Evolutionary conservation across 2,113 vertebrate genomes (phyloP), one percentile per base, ranked within the genome.

Genomic region (Pelmatolapia mariae): DNA sequence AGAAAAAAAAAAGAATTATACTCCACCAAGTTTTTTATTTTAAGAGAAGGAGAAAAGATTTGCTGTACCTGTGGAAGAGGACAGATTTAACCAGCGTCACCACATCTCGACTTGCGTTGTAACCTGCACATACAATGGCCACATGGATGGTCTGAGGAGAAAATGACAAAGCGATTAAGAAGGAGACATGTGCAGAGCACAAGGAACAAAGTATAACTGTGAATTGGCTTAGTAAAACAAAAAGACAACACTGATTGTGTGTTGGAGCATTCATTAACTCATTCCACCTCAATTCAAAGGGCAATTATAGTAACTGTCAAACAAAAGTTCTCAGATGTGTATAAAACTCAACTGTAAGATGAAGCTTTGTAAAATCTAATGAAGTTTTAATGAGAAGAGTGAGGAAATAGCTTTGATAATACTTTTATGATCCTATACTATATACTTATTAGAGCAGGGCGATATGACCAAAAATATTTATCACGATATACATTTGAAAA

Each of bases 81-180:
- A 99, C 98, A 0, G 99, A 99, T 88, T 99, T 99, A 86, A 99
- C 99, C 92, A 99, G 95, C 0, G 99, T 99, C 95, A 99, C 99
- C 84, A 99, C 99, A 16, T 99, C 99, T 54, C 99, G 97, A 90
- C 99, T 99, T 85, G 99, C 99, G 1, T 99, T 99, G 94, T 99
- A 99, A 7, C 98, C 98, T 4, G 98, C 99, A 84, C 99, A 99
- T 16, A 99, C 99, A 47, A 99, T 99, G 87, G 99, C 99, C 59
- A 99, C 98, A 0, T 99, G 98, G 95, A 99, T 99, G 1, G 98
- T 99, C 99, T 99, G 95, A 43, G 86, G 91, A 94, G 88, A 56
- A 94, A 8, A 76, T 66, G 22, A 81, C 19, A 12, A 8, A 38
- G 10, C 2, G 0, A 33, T 78, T 78, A 78, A 50, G 9, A 29